Percentiles rank a stretch among this genome's conserved stretches.
phyloP scores from a whole-genome alignment of 2,113 vertebrate genomes.

The Bufo gargarizans region DNA sequence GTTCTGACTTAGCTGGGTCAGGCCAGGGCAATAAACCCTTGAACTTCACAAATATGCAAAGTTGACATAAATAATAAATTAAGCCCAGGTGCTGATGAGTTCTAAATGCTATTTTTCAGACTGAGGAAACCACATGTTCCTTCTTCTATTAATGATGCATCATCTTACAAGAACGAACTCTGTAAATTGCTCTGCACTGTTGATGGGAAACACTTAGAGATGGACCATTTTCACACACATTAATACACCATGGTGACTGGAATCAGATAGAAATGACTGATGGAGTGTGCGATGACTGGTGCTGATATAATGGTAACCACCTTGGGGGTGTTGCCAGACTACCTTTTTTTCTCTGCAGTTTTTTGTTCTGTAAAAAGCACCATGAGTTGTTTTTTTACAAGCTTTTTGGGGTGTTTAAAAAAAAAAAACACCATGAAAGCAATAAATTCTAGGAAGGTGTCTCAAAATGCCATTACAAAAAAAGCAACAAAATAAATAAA shows the following conservation, averaged over 20 bases:
- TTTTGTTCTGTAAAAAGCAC: no score
- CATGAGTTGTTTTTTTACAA: neutral
- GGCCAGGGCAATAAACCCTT: conserved; percentile 83
- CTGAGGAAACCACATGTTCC: conserved; percentile 51
- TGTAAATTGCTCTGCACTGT: conserved; percentile 42
- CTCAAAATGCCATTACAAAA: no score
- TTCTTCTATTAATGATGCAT: conserved; percentile 54
- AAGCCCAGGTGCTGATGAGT: conserved; percentile 71
- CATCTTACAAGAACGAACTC: conserved; percentile 37
- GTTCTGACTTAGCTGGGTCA: conserved; percentile 82
- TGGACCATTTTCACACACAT: conserved; percentile 35
- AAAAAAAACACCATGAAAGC: no score
- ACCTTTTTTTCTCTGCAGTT: no score
- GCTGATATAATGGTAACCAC: neutral
- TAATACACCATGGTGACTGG: conserved; percentile 40
- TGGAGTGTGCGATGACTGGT: neutral
- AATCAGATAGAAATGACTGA: conserved; percentile 14
- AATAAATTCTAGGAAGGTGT: no score
- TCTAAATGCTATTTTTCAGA: conserved; percentile 56
- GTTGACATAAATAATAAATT: conserved; percentile 88
- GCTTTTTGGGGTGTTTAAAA: no score
- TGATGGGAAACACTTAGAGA: conserved; percentile 46
- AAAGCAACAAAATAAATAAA: no score
- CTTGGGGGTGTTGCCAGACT: neutral
- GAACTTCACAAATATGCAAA: conserved; percentile 88